A percentile compares a stretch with the other conserved stretches of the same genome.
Conservation (phyloP, 1,140 invertebrate species). For the Drosophila littoralis region DNA sequence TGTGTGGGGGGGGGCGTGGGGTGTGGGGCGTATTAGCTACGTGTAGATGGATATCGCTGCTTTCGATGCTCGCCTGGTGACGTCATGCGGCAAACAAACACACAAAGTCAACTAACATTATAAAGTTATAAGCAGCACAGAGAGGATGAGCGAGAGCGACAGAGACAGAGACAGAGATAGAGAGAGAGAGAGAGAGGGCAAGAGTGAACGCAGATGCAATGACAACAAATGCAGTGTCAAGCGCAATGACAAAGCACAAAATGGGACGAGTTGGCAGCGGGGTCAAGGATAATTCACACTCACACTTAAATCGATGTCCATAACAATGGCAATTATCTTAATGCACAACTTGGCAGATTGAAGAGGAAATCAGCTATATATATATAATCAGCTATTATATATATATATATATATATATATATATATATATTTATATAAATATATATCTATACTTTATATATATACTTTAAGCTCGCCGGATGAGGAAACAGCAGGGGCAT, state of each 20-base stretch:
- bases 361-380: background rate
- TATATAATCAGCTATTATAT: no score
- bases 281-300: conserved; percentile 17
- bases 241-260: conserved; percentile 12
- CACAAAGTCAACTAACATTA: conserved; percentile 39
- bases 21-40: conserved; percentile 30
- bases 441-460: no score
- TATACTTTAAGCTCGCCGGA: no score
- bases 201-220: background rate
- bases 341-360: conserved; percentile 1
- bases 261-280: background rate
- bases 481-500: no score
- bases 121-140: conserved; percentile 34
- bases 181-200: background rate
- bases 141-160: background rate
- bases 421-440: no score
- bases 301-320: conserved; percentile 1
- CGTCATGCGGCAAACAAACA: conserved; percentile 40
- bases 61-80: conserved; percentile 23
- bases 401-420: no score
- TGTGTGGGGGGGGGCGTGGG: background rate
- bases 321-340: conserved; percentile 28
- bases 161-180: background rate
- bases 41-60: conserved; percentile 42
- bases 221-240: conserved; percentile 19